Conservation (phyloP, 2,113 vertebrate species). For the Ceyx margarethae region DNA sequence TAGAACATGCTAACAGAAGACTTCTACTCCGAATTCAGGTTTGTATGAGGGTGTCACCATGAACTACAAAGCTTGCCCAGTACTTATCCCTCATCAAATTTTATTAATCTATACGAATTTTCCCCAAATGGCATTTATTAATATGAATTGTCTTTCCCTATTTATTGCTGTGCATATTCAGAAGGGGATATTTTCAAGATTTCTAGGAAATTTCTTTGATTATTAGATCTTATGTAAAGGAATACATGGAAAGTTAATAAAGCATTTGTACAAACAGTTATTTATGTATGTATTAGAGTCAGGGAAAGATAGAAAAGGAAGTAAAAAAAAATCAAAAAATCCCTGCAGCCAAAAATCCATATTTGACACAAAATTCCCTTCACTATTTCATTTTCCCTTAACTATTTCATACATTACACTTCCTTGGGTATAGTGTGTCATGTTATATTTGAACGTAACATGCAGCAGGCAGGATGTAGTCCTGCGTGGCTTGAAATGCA, state of each 20-base stretch:
- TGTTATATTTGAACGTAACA: constrained; percentile 18
- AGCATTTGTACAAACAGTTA: neutral
- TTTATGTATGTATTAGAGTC: neutral
- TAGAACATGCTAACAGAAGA: constrained; percentile 92
- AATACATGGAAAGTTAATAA: neutral
- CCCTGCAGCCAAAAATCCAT: neutral
- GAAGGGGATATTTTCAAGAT: neutral
- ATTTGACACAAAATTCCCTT: neutral
- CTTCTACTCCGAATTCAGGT: constrained; percentile 97
- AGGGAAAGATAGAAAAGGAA: neutral
- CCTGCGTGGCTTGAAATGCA: neutral
- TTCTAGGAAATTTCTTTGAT: neutral
- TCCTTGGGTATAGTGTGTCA: neutral
- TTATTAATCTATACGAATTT: constrained; percentile 42
- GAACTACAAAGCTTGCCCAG: constrained; percentile 4
- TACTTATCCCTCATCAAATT: constrained; percentile 1
- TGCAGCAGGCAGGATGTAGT: neutral
- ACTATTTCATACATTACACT: neutral
- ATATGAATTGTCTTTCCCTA: neutral
- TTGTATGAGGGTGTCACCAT: constrained; percentile 31
- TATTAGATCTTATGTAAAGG: neutral
- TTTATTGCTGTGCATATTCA: neutral
- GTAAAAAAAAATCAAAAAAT: neutral
- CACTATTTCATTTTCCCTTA: neutral
- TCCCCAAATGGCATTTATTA: neutral